Percentiles rank a stretch among this genome's conserved stretches.
Conservation (phyloP, 1,140 invertebrate species). For the Psix sp. region DNA sequence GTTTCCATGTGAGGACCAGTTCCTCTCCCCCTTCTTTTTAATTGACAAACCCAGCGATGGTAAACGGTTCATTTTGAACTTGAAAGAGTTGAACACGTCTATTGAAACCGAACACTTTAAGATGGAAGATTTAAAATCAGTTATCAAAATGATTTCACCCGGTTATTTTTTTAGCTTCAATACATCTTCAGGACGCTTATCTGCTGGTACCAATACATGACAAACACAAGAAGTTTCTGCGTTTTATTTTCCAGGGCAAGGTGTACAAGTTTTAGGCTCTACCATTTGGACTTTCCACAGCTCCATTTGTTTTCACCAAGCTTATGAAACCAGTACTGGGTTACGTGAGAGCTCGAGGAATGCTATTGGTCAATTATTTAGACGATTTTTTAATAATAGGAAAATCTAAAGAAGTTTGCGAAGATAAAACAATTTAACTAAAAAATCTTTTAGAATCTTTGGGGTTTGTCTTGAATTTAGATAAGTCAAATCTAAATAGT, state of each 20-base stretch:
- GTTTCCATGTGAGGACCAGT: background rate
- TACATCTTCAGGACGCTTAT: background rate
- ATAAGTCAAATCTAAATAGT: background rate
- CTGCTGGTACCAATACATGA: background rate
- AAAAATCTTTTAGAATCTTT: background rate
- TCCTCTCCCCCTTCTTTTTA: background rate
- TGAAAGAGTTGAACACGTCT: slow-evolving; percentile 1
- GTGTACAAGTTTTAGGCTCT: background rate
- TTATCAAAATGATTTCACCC: background rate
- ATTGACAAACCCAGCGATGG: background rate
- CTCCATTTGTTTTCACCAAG: background rate
- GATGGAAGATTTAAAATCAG: slow-evolving; percentile 1
- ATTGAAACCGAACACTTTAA: slow-evolving; percentile 1
- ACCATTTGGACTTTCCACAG: background rate
- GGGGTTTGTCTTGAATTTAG: background rate
- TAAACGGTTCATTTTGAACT: slow-evolving; percentile 2
- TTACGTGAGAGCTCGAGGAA: background rate
- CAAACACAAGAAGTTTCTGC: background rate
- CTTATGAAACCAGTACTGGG: background rate
- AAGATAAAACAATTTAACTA: background rate
- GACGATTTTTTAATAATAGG: background rate
- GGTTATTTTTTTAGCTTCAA: background rate
- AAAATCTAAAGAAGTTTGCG: background rate
- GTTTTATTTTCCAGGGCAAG: background rate
- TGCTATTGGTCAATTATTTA: background rate